A percentile compares a stretch with the other conserved stretches of the same genome.
Conservation (phyloP, 1,140 invertebrate genomes). For the Nomia melanderi region DNA sequence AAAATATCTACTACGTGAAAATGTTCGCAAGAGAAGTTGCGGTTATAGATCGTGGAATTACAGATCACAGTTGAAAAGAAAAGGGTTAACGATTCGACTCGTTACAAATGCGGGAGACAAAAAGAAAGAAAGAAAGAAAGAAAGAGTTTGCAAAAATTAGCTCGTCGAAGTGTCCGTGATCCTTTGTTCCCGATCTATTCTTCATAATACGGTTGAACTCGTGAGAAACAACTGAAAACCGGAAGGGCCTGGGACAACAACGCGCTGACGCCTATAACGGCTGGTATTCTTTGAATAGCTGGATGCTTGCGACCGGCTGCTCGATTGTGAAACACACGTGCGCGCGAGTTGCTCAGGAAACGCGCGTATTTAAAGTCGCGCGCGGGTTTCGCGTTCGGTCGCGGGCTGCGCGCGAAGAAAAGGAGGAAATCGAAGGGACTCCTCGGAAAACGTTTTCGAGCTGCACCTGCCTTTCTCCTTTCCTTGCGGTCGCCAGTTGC, state of each 20-base stretch:
- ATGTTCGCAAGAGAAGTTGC: not conserved
- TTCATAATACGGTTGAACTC: constrained; percentile 11
- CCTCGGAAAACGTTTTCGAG: not conserved
- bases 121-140: not conserved
- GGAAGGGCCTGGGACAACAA: constrained; percentile 12
- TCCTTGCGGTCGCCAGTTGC: constrained; percentile 11
- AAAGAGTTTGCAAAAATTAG: not conserved
- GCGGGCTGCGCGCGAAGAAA: not conserved
- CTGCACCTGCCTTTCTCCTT: constrained; percentile 51
- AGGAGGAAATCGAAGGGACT: not conserved
- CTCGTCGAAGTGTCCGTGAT: not conserved
- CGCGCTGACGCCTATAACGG: constrained; percentile 9
- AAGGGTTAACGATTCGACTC: not conserved
- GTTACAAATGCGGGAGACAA: not conserved
- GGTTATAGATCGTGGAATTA: not conserved
- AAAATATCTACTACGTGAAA: too few species aligned
- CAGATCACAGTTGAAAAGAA: not conserved
- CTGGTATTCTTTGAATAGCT: constrained; percentile 47
- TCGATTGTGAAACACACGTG: constrained; percentile 41
- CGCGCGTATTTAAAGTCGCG: constrained; percentile 8
- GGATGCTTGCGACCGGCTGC: constrained; percentile 52
- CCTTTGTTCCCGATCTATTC: constrained; percentile 1
- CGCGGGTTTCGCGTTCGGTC: not conserved
- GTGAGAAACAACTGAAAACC: constrained; percentile 31
- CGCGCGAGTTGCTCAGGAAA: constrained; percentile 32